phyloP scores from a whole-genome alignment of 2,888 invertebrate species.

The Latrodectus hesperus region DNA sequence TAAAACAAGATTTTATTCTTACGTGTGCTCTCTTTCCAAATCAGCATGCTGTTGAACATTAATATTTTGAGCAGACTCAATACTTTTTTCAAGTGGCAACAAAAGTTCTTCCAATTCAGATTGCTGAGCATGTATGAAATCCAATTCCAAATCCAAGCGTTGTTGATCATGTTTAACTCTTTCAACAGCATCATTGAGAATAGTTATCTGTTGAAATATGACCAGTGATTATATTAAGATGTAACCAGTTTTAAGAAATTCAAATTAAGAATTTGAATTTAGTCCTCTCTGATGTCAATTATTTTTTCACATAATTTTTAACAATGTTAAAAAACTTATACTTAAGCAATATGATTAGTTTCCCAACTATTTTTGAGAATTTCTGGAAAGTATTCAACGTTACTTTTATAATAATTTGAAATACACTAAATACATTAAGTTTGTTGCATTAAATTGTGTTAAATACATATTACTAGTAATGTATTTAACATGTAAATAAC shows the following conservation, averaged over 20 bases:
- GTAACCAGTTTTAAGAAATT: not conserved
- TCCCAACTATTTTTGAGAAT: no score
- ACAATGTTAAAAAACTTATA: not conserved
- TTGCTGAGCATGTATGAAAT: slow-evolving; percentile 94
- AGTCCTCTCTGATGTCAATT: not conserved
- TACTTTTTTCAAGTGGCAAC: slow-evolving; percentile 87
- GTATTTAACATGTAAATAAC: no score
- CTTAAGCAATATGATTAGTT: no score
- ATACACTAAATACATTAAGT: no score
- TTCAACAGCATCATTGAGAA: slow-evolving; percentile 89
- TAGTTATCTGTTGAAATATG: slow-evolving; percentile 81
- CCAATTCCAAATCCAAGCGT: slow-evolving; percentile 89
- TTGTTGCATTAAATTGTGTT: no score
- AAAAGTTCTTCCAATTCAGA: slow-evolving; percentile 92
- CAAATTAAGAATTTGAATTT: not conserved
- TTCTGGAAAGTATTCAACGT: no score
- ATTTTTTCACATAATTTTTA: not conserved
- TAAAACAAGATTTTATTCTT: slow-evolving; percentile 73
- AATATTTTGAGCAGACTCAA: slow-evolving; percentile 73
- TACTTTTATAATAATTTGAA: no score
- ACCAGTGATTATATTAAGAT: not conserved
- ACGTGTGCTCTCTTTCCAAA: slow-evolving; percentile 92
- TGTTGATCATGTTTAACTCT: slow-evolving; percentile 78
- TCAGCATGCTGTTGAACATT: slow-evolving; percentile 79
- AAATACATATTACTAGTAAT: no score